Percentiles rank a stretch among this genome's conserved stretches.
Evolutionary conservation across 2,797 vertebrate species (phyloP).

Genomic region (Leptoclinus maculatus): DNA sequence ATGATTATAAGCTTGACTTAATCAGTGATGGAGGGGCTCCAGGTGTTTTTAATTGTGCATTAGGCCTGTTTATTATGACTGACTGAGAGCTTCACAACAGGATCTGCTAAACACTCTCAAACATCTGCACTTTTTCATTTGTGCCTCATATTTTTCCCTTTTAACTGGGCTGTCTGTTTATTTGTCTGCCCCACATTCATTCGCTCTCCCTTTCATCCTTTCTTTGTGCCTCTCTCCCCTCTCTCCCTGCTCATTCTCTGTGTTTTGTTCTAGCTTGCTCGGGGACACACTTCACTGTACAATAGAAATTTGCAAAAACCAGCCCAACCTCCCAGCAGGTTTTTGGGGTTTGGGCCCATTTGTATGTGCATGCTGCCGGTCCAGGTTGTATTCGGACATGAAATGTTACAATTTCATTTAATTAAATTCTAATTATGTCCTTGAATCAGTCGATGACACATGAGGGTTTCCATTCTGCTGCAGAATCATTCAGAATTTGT

Average conservation of each 20-base stretch:
- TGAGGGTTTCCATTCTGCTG: neutral
- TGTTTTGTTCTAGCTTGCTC: conserved; percentile 8
- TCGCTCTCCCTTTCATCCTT: neutral
- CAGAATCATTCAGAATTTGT: neutral
- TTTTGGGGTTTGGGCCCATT: neutral
- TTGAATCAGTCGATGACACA: neutral
- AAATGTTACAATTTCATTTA: conserved; percentile 3
- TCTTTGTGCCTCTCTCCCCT: neutral
- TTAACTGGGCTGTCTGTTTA: conserved; percentile 17
- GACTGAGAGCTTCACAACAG: conserved; percentile 60
- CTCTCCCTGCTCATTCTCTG: neutral
- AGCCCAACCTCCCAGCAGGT: conserved; percentile 17
- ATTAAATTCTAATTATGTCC: too few relatives aligned
- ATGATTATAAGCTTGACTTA: conserved; percentile 68
- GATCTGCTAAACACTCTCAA: conserved; percentile 59
- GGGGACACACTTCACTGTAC: neutral
- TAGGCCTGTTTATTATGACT: conserved; percentile 70
- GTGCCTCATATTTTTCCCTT: conserved; percentile 29
- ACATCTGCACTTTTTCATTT: conserved; percentile 40
- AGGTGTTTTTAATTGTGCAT: conserved; percentile 74
- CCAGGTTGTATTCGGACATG: conserved; percentile 11
- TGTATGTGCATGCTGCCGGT: conserved; percentile 2
- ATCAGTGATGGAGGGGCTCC: conserved; percentile 68
- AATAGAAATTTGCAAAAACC: conserved; percentile 28
- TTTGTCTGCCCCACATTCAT: conserved; percentile 36